Evolutionary conservation across 2,797 vertebrate species (phyloP).

Genomic region (Falco peregrinus): DNA sequence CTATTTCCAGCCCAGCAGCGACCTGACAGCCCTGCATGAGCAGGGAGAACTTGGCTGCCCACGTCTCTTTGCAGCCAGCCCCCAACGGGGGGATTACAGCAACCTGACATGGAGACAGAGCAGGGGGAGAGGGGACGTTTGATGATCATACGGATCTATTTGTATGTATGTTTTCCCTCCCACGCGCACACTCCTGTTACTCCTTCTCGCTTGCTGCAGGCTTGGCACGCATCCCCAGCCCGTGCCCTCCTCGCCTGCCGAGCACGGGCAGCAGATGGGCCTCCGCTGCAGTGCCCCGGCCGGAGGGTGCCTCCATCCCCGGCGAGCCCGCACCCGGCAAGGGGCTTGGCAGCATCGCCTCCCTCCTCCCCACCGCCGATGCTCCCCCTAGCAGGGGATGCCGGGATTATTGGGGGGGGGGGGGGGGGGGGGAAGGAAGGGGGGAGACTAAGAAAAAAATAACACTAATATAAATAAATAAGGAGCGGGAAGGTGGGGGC

Average conservation of each 20-base stretch:
- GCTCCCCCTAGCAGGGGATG: slow-evolving; percentile 52
- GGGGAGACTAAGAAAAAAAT: neutral
- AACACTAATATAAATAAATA: slow-evolving; percentile 26
- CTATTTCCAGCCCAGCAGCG: neutral
- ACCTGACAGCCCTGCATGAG: neutral
- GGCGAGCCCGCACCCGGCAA: neutral
- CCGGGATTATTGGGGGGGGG: slow-evolving; percentile 40
- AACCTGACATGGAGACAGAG: neutral
- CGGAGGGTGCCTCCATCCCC: slow-evolving; percentile 17
- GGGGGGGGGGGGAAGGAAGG: neutral
- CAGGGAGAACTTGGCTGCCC: neutral
- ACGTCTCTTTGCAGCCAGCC: neutral
- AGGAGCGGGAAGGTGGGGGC: neutral
- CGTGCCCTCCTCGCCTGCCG: slow-evolving; percentile 30
- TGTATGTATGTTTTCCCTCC: slow-evolving; percentile 27
- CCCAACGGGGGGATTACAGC: neutral
- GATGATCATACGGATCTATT: neutral
- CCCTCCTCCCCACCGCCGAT: slow-evolving; percentile 14
- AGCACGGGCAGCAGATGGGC: slow-evolving; percentile 61
- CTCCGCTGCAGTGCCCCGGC: slow-evolving; percentile 37
- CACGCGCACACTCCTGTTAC: slow-evolving; percentile 26
- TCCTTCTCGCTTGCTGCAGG: slow-evolving; percentile 54
- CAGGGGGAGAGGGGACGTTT: neutral
- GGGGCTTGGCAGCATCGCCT: slow-evolving; percentile 4
- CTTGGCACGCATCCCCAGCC: slow-evolving; percentile 54